phyloP scores from a whole-genome alignment of 2,888 invertebrate species.

The Cephus sareptanus region DNA sequence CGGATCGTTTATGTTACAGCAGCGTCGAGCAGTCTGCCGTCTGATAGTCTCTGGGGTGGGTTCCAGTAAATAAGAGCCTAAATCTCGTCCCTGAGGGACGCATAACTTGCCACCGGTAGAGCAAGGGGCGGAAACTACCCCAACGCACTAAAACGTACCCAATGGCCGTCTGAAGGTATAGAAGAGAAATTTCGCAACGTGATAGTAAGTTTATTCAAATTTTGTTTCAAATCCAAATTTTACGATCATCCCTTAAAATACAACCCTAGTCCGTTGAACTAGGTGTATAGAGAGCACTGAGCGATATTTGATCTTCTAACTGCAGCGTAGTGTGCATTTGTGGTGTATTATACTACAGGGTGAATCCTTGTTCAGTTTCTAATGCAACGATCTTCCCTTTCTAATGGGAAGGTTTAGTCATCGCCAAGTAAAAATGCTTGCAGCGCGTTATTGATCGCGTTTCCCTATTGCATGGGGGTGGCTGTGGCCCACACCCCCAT shows the following conservation, averaged over 20 bases:
- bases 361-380: not conserved
- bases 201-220: not conserved
- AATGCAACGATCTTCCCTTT: not conserved
- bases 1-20: conserved; percentile 23
- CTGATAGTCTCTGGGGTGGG: conserved; percentile 31
- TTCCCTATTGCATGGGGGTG: conserved; percentile 55
- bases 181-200: not conserved
- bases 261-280: not conserved
- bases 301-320: not conserved
- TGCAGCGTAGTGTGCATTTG: not conserved
- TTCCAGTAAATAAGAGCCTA: conserved; percentile 41
- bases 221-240: not conserved
- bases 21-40: conserved; percentile 25
- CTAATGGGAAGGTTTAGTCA: not conserved
- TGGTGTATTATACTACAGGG: not conserved
- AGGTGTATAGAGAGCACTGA: not conserved
- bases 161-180: not conserved
- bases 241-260: not conserved
- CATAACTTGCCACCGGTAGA: not conserved
- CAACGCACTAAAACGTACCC: not conserved
- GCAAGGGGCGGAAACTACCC: not conserved
- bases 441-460: conserved; percentile 53
- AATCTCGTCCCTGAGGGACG: conserved; percentile 32
- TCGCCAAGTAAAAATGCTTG: not conserved
- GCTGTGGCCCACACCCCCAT: conserved; percentile 38